These are phyloP conservation scores for Harpalus rubripes DNA, from an alignment of 2,888 invertebrate genomes.

Conservation along the genomic window DNA sequence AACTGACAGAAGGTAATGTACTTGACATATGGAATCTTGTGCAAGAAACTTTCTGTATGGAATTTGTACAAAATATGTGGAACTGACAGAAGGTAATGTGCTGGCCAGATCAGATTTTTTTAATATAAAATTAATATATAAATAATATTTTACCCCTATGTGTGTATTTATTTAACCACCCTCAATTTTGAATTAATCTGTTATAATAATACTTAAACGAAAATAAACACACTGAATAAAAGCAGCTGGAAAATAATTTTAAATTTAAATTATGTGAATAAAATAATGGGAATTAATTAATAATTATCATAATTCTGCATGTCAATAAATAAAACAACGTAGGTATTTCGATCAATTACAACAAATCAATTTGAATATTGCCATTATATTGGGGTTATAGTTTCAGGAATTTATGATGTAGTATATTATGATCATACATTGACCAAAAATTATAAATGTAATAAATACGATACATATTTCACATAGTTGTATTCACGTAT, in stretches of 20 bases:
- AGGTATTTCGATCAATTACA: slow-evolving; percentile 35
- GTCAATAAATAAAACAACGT: slow-evolving; percentile 36
- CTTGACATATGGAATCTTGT: too few species aligned
- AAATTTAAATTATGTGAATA: slow-evolving; percentile 12
- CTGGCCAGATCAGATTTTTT: too few species aligned
- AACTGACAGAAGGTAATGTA: too few species aligned
- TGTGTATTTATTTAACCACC: background rate
- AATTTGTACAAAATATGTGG: too few species aligned
- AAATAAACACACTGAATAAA: slow-evolving; percentile 19
- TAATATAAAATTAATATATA: background rate
- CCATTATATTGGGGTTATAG: slow-evolving; percentile 29
- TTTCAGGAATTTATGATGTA: slow-evolving; percentile 36
- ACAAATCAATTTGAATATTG: slow-evolving; percentile 36
- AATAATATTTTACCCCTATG: background rate
- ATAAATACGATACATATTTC: slow-evolving; percentile 37
- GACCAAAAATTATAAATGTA: slow-evolving; percentile 43
- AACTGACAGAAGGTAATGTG: too few species aligned
- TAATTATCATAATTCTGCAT: slow-evolving; percentile 40
- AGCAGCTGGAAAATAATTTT: slow-evolving; percentile 8
- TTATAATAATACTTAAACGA: slow-evolving; percentile 3
- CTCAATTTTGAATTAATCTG: background rate
- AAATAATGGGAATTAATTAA: slow-evolving; percentile 38
- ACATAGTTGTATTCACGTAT: slow-evolving; percentile 33
- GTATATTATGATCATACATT: slow-evolving; percentile 30
- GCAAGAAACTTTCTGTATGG: too few species aligned